A percentile compares a stretch with the other conserved stretches of the same genome.
These are phyloP conservation scores for Eilema caniola DNA, from an alignment of 2,888 invertebrate species.

Conservation along the genomic window DNA sequence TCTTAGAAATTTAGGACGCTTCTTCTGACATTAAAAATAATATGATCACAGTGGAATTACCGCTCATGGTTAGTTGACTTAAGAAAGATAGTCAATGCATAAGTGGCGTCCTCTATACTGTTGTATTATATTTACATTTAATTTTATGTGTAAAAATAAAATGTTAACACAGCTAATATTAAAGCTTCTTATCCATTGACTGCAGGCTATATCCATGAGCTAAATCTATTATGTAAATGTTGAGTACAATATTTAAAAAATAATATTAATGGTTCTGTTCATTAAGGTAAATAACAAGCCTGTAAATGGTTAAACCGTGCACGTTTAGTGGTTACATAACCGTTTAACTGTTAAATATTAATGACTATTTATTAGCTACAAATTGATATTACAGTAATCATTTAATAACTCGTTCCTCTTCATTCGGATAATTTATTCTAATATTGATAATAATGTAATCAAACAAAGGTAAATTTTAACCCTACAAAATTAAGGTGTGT, in stretches of 20 bases:
- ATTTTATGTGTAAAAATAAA: background rate
- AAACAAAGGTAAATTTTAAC: background rate
- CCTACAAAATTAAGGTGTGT: background rate
- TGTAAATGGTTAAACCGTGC: background rate
- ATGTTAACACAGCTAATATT: background rate
- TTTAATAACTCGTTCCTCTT: background rate
- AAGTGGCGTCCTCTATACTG: background rate
- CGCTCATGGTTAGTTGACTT: background rate
- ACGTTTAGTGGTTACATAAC: background rate
- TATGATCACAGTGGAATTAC: background rate
- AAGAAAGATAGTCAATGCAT: too few species aligned
- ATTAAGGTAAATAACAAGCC: background rate
- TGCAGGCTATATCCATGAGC: background rate
- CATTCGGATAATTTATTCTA: background rate
- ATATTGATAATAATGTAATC: background rate
- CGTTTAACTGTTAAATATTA: background rate
- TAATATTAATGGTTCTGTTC: background rate
- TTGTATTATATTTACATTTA: background rate
- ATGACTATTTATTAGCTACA: background rate
- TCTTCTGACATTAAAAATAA: background rate
- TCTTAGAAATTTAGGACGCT: slow-evolving; percentile 2
- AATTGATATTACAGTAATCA: background rate
- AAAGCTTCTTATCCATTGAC: background rate
- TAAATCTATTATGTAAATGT: background rate
- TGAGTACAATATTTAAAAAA: background rate